Conservation (phyloP, 2,888 invertebrate species). For the Leucozona laternaria region DNA sequence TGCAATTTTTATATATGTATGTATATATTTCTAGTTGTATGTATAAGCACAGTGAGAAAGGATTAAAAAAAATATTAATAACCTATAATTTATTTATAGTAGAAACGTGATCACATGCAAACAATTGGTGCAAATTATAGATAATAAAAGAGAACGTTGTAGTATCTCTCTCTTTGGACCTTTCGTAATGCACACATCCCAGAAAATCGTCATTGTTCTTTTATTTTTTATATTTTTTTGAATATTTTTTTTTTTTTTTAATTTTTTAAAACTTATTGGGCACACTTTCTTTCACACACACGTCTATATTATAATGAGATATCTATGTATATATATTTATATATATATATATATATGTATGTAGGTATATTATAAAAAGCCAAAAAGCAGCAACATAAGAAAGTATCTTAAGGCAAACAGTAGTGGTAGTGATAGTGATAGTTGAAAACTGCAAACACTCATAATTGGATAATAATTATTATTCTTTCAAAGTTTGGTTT, state of each 20-base stretch:
- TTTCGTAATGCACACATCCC: slow-evolving; percentile 75
- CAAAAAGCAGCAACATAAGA: slow-evolving; percentile 72
- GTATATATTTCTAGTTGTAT: not conserved
- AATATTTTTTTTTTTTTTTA: not conserved
- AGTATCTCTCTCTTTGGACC: slow-evolving; percentile 63
- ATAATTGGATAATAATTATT: slow-evolving; percentile 71
- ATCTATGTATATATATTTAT: slow-evolving; percentile 6
- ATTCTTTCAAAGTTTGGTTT: slow-evolving; percentile 34
- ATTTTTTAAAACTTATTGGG: slow-evolving; percentile 38
- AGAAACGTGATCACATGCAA: slow-evolving; percentile 73
- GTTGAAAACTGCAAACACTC: slow-evolving; percentile 74
- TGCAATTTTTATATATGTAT: not conserved
- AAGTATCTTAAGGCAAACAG: slow-evolving; percentile 65
- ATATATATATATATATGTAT: slow-evolving; percentile 3
- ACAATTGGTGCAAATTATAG: slow-evolving; percentile 73
- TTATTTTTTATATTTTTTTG: slow-evolving; percentile 11
- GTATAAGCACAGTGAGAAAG: slow-evolving; percentile 43
- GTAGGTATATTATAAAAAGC: slow-evolving; percentile 60
- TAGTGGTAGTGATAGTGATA: slow-evolving; percentile 61
- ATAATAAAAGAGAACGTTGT: slow-evolving; percentile 56
- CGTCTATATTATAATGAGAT: slow-evolving; percentile 38
- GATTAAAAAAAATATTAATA: slow-evolving; percentile 52
- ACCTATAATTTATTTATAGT: slow-evolving; percentile 53
- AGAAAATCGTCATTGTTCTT: slow-evolving; percentile 65
- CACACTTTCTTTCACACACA: slow-evolving; percentile 57